Conservation (phyloP, 2,888 invertebrate genomes). For the Temnothorax ravouxi region DNA sequence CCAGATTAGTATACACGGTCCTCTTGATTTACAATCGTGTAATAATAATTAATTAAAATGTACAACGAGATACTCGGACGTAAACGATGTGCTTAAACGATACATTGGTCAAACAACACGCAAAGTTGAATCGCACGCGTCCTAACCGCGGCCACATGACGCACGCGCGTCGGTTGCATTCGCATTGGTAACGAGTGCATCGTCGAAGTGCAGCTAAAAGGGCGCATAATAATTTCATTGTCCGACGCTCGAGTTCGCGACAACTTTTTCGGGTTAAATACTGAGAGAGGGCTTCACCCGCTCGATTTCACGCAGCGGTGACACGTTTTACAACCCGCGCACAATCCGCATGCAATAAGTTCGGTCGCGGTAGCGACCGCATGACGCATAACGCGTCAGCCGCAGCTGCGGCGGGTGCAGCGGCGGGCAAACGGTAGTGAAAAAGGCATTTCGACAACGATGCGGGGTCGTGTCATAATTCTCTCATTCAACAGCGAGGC, state of each 20-base stretch:
- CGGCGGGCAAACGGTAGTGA: slow-evolving; percentile 30
- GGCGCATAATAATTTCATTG: slow-evolving; percentile 54
- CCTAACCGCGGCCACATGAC: slow-evolving; percentile 43
- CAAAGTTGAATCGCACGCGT: slow-evolving; percentile 46
- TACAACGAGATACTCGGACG: slow-evolving; percentile 34
- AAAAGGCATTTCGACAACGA: slow-evolving; percentile 53
- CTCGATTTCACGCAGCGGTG: slow-evolving; percentile 46
- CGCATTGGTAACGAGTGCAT: slow-evolving; percentile 48
- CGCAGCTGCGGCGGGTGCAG: slow-evolving; percentile 44
- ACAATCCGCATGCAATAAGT: slow-evolving; percentile 46
- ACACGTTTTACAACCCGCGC: slow-evolving; percentile 51
- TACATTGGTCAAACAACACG: slow-evolving; percentile 40
- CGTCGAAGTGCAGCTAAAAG: slow-evolving; percentile 33
- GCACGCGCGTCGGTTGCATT: slow-evolving; percentile 43
- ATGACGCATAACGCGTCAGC: slow-evolving; percentile 58
- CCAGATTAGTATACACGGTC: not conserved
- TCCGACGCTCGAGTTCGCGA: slow-evolving; percentile 48
- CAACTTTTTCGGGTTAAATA: slow-evolving; percentile 50
- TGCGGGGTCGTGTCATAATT: slow-evolving; percentile 45
- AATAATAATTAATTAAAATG: slow-evolving; percentile 52
- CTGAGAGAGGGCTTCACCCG: slow-evolving; percentile 15
- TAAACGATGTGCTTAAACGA: slow-evolving; percentile 39
- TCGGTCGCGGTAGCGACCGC: slow-evolving; percentile 38
- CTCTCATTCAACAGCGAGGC: slow-evolving; percentile 41
- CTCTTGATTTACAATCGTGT: not conserved